Evolutionary conservation across 2,113 vertebrate genomes (phyloP).

Genomic region (Strix uralensis): DNA sequence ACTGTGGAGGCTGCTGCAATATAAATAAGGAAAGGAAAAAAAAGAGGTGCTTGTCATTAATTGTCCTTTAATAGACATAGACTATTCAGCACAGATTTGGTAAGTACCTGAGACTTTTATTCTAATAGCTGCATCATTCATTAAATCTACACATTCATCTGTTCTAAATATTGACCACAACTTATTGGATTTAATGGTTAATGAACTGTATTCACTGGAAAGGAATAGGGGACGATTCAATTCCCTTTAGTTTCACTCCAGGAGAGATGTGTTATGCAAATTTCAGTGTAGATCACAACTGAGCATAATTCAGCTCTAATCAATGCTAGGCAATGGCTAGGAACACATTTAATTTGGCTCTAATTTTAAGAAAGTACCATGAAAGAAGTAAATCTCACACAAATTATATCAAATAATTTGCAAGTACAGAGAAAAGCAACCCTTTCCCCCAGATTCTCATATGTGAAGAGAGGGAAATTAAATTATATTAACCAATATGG

Average conservation of each 20-base stretch:
- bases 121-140: not conserved
- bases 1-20: not conserved
- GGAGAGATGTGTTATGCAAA: conserved; percentile 38
- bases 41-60: not conserved
- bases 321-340: not conserved
- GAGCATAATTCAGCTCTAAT: conserved; percentile 24
- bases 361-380: conserved; percentile 36
- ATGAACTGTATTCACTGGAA: not conserved
- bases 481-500: not conserved
- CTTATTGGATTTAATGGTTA: not conserved
- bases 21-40: not conserved
- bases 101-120: not conserved
- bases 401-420: conserved; percentile 4
- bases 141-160: not conserved
- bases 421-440: not conserved
- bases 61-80: not conserved
- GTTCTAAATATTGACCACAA: conserved; percentile 31
- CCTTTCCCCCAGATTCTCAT: not conserved
- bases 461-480: not conserved
- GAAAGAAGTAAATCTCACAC: not conserved
- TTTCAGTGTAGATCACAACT: conserved; percentile 14
- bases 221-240: not conserved
- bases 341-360: conserved; percentile 30
- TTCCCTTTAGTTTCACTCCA: conserved; percentile 35
- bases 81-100: not conserved